Evolutionary conservation across 2,113 vertebrate genomes (phyloP).

Genomic region (Daboia siamensis): DNA sequence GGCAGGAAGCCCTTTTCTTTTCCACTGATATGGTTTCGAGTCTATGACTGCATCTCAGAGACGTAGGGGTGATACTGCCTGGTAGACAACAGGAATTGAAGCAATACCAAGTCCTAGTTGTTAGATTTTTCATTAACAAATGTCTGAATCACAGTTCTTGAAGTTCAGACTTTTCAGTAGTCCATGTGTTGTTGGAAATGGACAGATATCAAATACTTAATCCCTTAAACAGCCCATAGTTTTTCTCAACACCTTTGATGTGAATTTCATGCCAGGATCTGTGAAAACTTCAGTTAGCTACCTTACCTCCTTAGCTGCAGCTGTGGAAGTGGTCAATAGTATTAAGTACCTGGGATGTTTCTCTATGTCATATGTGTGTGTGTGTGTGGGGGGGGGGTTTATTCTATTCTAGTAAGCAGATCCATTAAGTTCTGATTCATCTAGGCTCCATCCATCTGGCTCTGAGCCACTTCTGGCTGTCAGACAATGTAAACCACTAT

Average conservation of each 20-base stretch:
- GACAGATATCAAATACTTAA: background rate
- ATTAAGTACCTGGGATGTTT: no score
- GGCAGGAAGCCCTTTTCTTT: background rate
- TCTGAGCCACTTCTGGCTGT: background rate
- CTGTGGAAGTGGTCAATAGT: no score
- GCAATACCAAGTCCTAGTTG: background rate
- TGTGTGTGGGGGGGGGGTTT: no score
- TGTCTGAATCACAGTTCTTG: background rate
- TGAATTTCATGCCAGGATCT: background rate
- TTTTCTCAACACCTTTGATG: background rate
- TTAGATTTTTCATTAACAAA: background rate
- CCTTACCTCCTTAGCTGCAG: background rate
- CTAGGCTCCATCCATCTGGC: background rate
- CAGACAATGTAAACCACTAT: background rate
- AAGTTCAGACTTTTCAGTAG: background rate
- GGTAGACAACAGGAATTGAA: background rate
- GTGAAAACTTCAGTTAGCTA: background rate
- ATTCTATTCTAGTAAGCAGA: background rate
- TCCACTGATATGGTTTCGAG: background rate
- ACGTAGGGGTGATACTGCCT: background rate
- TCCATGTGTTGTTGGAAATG: background rate
- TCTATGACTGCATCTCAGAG: background rate
- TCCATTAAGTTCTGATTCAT: background rate
- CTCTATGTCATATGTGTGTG: no score
- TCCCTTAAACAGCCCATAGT: background rate